These are phyloP conservation scores for Poeciliopsis turrubarensis DNA, from an alignment of 2,113 vertebrate species.

Conservation along the genomic window DNA sequence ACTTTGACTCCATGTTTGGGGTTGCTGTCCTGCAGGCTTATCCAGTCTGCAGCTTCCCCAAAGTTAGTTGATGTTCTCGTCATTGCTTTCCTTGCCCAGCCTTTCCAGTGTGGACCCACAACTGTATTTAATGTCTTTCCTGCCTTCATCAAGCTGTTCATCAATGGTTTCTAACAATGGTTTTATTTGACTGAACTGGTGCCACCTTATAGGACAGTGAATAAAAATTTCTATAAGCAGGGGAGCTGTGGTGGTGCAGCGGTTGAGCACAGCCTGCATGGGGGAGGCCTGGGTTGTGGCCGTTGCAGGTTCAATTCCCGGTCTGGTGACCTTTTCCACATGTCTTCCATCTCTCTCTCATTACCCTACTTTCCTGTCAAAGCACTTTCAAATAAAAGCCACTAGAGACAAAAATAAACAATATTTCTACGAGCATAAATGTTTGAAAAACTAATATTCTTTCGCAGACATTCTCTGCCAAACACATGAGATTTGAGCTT, in stretches of 20 bases:
- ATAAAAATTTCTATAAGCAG: background rate
- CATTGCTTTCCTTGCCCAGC: no score
- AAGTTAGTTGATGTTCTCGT: background rate
- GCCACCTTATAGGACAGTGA: background rate
- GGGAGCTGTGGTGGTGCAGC: no score
- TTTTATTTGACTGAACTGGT: no score
- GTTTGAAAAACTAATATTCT: background rate
- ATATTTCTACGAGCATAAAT: background rate
- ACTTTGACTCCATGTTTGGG: no score
- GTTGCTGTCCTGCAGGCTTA: background rate
- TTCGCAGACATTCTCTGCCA: background rate
- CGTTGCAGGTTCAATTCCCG: no score
- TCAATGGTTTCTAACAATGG: background rate
- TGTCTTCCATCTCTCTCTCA: no score
- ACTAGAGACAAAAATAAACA: no score
- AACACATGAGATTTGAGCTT: constrained; percentile 3
- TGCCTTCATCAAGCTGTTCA: background rate
- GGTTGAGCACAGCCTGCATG: no score
- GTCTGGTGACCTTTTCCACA: no score
- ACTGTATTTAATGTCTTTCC: no score
- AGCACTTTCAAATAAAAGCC: background rate
- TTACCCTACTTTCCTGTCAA: background rate
- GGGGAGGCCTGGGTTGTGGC: no score
- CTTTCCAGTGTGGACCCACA: background rate
- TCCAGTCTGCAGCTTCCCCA: background rate